A percentile compares a stretch with the other conserved stretches of the same genome.
Evolutionary conservation across 2,888 invertebrate species (phyloP).

Genomic region (Leptopterna dolabrata): DNA sequence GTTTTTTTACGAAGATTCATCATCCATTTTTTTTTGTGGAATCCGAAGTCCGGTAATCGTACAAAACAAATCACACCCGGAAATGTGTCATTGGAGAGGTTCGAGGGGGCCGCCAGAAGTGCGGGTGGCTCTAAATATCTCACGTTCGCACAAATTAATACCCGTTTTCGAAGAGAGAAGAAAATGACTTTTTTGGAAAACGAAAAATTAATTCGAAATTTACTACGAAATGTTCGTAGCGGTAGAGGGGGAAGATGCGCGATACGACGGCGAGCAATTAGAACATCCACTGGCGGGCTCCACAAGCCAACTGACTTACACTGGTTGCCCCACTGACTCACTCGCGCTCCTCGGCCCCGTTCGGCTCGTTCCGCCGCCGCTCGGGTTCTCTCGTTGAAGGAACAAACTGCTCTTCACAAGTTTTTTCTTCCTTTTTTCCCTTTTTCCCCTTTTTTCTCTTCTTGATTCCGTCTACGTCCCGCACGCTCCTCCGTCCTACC

Average conservation of each 20-base stretch:
- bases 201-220: not conserved
- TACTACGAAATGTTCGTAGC: not conserved
- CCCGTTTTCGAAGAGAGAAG: not conserved
- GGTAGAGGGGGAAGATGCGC: conserved; percentile 8
- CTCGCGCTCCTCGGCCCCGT: conserved; percentile 60
- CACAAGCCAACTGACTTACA: conserved; percentile 54
- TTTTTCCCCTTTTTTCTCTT: not conserved
- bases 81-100: conserved; percentile 23
- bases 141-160: not conserved
- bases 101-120: not conserved
- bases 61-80: conserved; percentile 31
- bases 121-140: not conserved
- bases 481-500: not conserved
- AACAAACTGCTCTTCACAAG: not conserved
- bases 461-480: not conserved
- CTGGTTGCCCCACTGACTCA: conserved; percentile 66
- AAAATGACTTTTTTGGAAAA: not conserved
- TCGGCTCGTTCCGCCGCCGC: conserved; percentile 30
- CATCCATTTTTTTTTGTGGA: not conserved
- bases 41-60: not conserved
- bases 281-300: conserved; percentile 46
- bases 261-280: not conserved
- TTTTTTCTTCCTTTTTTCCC: not conserved
- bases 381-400: not conserved
- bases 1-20: not conserved